A percentile compares a stretch with the other conserved stretches of the same genome.
These are phyloP conservation scores for Psilopogon haemacephalus DNA, from an alignment of 2,113 vertebrate species.

Conservation along the genomic window DNA sequence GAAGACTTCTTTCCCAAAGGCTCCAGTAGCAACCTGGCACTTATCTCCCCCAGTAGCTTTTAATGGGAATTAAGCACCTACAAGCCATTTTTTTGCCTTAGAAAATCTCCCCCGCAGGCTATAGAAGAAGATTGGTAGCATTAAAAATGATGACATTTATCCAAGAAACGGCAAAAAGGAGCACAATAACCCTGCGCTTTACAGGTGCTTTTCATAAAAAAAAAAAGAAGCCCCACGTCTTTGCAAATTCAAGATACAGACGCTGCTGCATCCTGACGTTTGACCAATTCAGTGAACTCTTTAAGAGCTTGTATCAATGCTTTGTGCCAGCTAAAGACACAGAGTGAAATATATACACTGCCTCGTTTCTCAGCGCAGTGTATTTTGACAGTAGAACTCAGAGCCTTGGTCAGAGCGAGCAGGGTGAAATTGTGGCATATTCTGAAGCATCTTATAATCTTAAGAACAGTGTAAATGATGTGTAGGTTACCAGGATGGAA, in stretches of 20 bases:
- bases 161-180: slow-evolving; percentile 62
- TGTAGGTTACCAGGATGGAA: not conserved
- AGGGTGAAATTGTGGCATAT: not conserved
- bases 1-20: slow-evolving; percentile 23
- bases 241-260: slow-evolving; percentile 46
- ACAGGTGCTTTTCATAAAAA: slow-evolving; percentile 58
- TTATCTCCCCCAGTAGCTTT: slow-evolving; percentile 32
- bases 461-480: not conserved
- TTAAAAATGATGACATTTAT: slow-evolving; percentile 68
- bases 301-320: not conserved
- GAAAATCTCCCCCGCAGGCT: slow-evolving; percentile 43
- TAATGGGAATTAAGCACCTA: slow-evolving; percentile 61
- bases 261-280: slow-evolving; percentile 3
- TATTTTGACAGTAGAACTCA: slow-evolving; percentile 20
- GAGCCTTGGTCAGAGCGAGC: not conserved
- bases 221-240: slow-evolving; percentile 16
- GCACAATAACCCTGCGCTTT: slow-evolving; percentile 41
- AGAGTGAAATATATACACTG: not conserved
- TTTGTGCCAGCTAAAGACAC: not conserved
- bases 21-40: not conserved
- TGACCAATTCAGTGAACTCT: slow-evolving; percentile 32
- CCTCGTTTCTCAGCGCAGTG: not conserved
- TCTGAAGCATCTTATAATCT: not conserved
- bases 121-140: slow-evolving; percentile 57
- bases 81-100: slow-evolving; percentile 40